Evolutionary conservation across 1,140 invertebrate genomes (phyloP).

Genomic region (Trichogramma pretiosum): DNA sequence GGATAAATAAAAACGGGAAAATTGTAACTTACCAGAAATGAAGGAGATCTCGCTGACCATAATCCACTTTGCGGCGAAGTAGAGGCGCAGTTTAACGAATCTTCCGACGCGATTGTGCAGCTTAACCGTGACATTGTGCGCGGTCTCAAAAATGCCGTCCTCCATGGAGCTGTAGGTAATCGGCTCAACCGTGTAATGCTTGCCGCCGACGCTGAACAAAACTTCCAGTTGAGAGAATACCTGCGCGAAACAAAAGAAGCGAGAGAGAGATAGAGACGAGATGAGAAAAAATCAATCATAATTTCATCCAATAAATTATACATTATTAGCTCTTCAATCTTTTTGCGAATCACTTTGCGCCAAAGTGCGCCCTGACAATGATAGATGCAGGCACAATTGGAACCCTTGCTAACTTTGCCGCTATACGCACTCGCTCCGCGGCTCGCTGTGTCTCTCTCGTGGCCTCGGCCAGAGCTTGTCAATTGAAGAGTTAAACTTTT

Average conservation of each 20-base stretch:
- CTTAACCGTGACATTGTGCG: conserved; percentile 74
- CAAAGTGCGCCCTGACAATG: conserved; percentile 19
- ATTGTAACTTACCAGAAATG: conserved; percentile 57
- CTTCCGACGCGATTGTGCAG: conserved; percentile 73
- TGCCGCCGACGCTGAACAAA: conserved; percentile 74
- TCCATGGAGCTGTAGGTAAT: conserved; percentile 66
- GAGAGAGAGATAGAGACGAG: no score
- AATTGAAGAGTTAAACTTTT: no score
- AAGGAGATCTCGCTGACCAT: conserved; percentile 82
- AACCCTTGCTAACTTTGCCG: conserved; percentile 10
- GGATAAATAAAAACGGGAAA: no score
- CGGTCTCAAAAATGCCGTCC: conserved; percentile 73
- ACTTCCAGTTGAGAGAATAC: conserved; percentile 71
- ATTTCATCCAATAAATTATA: not conserved
- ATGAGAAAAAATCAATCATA: not conserved
- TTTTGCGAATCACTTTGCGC: conserved; percentile 15
- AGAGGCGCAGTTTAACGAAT: conserved; percentile 71
- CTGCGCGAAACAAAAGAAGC: conserved; percentile 38
- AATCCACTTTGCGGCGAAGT: conserved; percentile 79
- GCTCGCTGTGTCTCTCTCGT: conserved; percentile 1
- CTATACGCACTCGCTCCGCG: no score
- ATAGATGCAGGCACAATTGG: conserved; percentile 19
- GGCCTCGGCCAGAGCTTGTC: no score
- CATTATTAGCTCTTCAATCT: not conserved
- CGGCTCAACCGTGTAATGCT: conserved; percentile 64